Conservation (phyloP, 1,140 invertebrate species). For the Mesaphorura yosii region DNA sequence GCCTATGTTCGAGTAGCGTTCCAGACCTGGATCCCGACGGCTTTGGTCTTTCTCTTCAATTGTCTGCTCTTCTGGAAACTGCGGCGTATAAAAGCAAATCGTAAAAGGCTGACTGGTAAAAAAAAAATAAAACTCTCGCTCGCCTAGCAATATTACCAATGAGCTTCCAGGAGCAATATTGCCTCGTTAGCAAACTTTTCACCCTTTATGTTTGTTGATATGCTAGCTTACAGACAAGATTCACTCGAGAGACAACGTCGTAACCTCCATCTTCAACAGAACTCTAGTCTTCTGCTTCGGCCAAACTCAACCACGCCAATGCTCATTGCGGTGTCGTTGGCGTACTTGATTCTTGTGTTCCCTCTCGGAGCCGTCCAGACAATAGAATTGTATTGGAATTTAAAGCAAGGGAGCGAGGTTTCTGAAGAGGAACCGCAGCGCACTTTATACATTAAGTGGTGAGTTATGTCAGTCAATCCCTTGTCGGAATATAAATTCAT, state of each 20-base stretch:
- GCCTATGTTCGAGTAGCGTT: slow-evolving; percentile 37
- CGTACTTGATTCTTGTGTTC: slow-evolving; percentile 35
- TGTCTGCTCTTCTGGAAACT: slow-evolving; percentile 34
- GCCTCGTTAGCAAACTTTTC: too few relatives aligned
- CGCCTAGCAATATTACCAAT: too few relatives aligned
- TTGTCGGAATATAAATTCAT: background rate
- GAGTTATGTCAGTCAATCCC: background rate
- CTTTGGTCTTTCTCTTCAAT: slow-evolving; percentile 37
- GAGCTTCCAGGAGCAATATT: too few relatives aligned
- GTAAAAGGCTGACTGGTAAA: slow-evolving; percentile 25
- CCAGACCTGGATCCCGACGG: slow-evolving; percentile 36
- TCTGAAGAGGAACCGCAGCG: slow-evolving; percentile 1
- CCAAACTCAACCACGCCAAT: slow-evolving; percentile 22
- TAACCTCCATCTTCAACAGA: too few relatives aligned
- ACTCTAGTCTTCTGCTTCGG: too few relatives aligned
- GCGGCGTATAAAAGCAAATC: slow-evolving; percentile 8
- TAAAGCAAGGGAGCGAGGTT: background rate
- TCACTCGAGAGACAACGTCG: too few relatives aligned
- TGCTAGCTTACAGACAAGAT: too few relatives aligned
- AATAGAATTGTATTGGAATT: slow-evolving; percentile 35
- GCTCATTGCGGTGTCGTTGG: slow-evolving; percentile 33
- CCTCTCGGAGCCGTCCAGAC: slow-evolving; percentile 37
- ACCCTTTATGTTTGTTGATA: too few relatives aligned
- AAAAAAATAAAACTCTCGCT: background rate
- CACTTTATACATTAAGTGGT: slow-evolving; percentile 12